Conservation (phyloP, 2,888 invertebrate species). For the Leistus spinibarbis region DNA sequence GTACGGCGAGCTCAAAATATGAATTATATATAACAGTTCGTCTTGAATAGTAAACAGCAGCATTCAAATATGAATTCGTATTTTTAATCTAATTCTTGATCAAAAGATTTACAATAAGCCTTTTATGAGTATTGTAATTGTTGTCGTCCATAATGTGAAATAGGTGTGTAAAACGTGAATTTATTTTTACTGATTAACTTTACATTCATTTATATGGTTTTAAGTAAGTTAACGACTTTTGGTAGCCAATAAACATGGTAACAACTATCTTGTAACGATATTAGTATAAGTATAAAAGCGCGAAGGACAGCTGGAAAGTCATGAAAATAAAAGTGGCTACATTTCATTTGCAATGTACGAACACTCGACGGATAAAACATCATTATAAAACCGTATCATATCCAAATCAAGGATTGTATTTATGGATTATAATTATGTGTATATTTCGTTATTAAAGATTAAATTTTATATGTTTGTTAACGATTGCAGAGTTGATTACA, state of each 20-base stretch:
- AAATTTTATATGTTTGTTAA: no score
- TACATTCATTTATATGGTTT: neutral
- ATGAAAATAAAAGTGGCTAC: neutral
- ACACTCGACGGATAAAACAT: neutral
- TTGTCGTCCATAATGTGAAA: neutral
- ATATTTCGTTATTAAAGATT: no score
- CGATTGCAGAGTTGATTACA: no score
- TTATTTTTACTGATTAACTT: slow-evolving; percentile 5
- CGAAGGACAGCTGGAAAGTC: neutral
- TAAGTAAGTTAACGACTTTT: neutral
- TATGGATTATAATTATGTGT: neutral
- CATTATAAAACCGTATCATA: neutral
- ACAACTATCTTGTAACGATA: slow-evolving; percentile 6
- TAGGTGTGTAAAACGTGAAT: slow-evolving; percentile 1
- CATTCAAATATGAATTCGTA: no score
- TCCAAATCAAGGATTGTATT: neutral
- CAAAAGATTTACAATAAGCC: neutral
- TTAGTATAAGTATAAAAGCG: neutral
- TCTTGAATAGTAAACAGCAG: no score
- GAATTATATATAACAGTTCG: no score
- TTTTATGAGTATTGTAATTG: neutral
- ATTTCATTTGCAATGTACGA: neutral
- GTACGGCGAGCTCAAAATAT: no score
- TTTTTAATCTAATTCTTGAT: neutral
- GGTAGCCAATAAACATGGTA: neutral